Conservation (phyloP, 1,140 invertebrate genomes). For the Camponotus vicinus region DNA sequence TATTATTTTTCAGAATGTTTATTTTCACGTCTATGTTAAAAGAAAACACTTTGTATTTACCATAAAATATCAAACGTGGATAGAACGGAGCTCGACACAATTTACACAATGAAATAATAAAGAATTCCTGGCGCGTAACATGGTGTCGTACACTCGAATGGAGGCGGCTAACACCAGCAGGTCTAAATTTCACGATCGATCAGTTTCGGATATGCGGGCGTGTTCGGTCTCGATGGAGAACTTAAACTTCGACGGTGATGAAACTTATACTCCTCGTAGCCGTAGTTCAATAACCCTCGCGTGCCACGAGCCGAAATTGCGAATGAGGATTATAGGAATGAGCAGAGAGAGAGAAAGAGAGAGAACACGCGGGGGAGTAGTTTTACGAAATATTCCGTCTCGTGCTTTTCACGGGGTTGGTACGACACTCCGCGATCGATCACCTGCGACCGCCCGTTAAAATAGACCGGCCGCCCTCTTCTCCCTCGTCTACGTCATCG, state of each 20-base stretch:
- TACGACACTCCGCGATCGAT: conserved; percentile 64
- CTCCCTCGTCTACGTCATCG: conserved; percentile 62
- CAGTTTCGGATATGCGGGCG: conserved; percentile 45
- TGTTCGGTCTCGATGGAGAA: conserved; percentile 14
- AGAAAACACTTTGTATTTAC: not conserved
- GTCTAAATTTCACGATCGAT: conserved; percentile 55
- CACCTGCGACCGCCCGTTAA: conserved; percentile 65
- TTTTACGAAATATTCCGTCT: conserved; percentile 40
- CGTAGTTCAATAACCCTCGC: conserved; percentile 68
- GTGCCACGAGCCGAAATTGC: conserved; percentile 64
- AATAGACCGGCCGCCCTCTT: conserved; percentile 59
- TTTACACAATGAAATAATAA: conserved; percentile 15
- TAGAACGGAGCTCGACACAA: not conserved
- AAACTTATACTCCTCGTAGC: conserved; percentile 51
- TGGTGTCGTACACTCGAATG: not conserved
- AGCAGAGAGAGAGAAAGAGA: not conserved
- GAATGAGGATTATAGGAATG: not conserved
- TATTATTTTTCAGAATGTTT: not conserved
- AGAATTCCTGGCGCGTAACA: not conserved
- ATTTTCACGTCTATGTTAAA: not conserved
- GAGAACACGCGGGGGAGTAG: not conserved
- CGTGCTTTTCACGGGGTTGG: conserved; percentile 44
- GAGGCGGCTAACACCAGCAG: not conserved
- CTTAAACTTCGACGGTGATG: conserved; percentile 23
- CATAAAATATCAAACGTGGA: not conserved